These are phyloP conservation scores for Drosophila ochracea DNA, from an alignment of 2,888 invertebrate genomes.

Conservation along the genomic window DNA sequence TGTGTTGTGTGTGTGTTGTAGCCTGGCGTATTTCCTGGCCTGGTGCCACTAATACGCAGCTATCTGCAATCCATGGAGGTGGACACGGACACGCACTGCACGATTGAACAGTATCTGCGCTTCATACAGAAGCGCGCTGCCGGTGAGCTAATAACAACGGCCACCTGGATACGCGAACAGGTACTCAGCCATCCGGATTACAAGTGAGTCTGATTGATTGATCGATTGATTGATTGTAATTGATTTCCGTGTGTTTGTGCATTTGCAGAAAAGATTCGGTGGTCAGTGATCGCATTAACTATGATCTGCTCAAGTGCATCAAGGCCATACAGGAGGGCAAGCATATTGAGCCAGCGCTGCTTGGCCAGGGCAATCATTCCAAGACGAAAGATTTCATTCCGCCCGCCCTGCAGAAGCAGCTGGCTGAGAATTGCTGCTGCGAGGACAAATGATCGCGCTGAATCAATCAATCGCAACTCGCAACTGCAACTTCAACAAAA, in stretches of 20 bases:
- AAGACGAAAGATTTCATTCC: conserved; percentile 95
- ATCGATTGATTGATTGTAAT: background rate
- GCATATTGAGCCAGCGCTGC: conserved; percentile 90
- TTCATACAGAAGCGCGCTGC: conserved; percentile 94
- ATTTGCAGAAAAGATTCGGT: conserved; percentile 92
- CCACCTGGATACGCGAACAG: conserved; percentile 97
- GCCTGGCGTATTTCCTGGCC: conserved; percentile 94
- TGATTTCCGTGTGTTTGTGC: conserved; percentile 47
- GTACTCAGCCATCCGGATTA: conserved; percentile 95
- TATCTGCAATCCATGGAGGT: conserved; percentile 98
- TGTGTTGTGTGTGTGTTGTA: conserved; percentile 6
- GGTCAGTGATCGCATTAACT: conserved; percentile 94
- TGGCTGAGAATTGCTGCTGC: conserved; percentile 82
- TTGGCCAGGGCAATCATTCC: conserved; percentile 90
- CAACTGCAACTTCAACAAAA: conserved; percentile 9
- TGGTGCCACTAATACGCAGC: conserved; percentile 96
- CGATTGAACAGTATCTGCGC: conserved; percentile 97
- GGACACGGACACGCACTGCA: conserved; percentile 99
- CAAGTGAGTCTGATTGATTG: conserved; percentile 87
- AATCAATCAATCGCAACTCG: conserved; percentile 11
- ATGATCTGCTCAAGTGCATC: conserved; percentile 93
- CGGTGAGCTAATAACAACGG: conserved; percentile 96
- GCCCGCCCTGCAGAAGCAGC: conserved; percentile 89
- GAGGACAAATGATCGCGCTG: conserved; percentile 80
- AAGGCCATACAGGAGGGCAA: conserved; percentile 90